Base-by-base conservation (phyloP, 2,113 vertebrate genomes). In the Acrocephalus arundinaceus region DNA sequence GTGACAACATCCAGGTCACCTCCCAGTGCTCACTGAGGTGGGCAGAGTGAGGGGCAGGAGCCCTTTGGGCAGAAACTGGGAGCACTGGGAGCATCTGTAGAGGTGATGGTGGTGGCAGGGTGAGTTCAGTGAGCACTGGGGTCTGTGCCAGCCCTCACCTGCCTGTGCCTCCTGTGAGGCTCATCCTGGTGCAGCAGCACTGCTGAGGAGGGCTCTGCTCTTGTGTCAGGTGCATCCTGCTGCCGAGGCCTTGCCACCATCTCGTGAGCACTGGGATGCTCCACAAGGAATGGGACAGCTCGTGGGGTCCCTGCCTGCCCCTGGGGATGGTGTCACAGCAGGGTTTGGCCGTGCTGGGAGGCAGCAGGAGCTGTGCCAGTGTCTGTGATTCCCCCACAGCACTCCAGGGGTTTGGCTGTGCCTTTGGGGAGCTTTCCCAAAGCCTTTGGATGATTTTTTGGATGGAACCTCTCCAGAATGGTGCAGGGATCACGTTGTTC, bases 291-390 rank as follows among this genome's bases (percentile, higher is more conserved):
- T 0, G 6, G 49, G 71, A 33, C 82, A 70, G 81, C 55, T 62
- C 3, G 0, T 3, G 46, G 43, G 74, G 65, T 20, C n/a, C 73
- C 68, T 2, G 8, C 65, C 37, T 75, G 59, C 7, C 28, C 39
- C n/a, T 6, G 14, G 54, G 48, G 7, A 20, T 0, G 13, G 35
- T 30, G 9, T 11, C 5, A 5, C 10, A 2, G 9, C 0, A 1
- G 30, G 20, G 10, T 59, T 75, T 74, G 7, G 15, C 74, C 55
- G 49, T 13, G 9, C 24, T 0, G 2, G 37, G 57, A 35, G 31
- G 10, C 63, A 21, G 74, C 21, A 62, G 81, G 33, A 74, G 82
- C 61, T 13, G 51, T 70, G 41, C 65, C 25, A 3, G 0, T 8
- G 2, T 37, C 62, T 43, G 61, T 31, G 68, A 13, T 39, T 39